These are phyloP conservation scores for Sepioteuthis lessoniana DNA, from an alignment of 2,888 invertebrate species.

Conservation along the genomic window DNA sequence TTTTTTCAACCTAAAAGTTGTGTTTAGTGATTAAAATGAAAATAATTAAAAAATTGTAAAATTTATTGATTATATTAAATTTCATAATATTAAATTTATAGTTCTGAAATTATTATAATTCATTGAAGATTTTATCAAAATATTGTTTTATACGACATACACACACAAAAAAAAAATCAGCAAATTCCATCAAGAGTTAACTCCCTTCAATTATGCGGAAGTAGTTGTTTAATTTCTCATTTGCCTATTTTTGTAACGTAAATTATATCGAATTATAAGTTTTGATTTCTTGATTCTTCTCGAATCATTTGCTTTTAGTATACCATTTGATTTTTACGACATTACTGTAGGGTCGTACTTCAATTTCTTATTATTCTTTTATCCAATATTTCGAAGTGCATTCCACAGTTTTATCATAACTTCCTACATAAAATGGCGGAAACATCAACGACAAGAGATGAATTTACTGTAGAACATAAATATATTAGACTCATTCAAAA, in stretches of 20 bases:
- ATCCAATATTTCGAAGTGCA: neutral
- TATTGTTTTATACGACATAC: neutral
- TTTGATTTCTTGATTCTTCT: neutral
- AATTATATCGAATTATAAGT: neutral
- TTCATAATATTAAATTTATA: neutral
- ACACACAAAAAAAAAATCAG: too few species aligned
- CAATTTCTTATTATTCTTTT: neutral
- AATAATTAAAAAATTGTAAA: neutral
- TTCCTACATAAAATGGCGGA: conserved; percentile 24
- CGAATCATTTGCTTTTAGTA: neutral
- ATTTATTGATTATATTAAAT: neutral
- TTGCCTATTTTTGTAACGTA: neutral
- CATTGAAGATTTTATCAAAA: neutral
- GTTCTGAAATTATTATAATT: neutral
- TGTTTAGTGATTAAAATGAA: neutral
- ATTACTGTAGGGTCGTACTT: neutral
- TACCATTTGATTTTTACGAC: neutral
- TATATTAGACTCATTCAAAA: neutral
- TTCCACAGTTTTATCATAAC: neutral
- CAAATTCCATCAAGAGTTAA: neutral
- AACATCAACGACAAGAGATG: neutral
- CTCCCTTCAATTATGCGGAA: neutral
- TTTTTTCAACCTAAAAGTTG: neutral
- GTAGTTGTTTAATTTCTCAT: neutral
- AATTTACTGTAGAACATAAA: neutral